phyloP scores from a whole-genome alignment of 2,888 invertebrate genomes.

The Leucania comma region DNA sequence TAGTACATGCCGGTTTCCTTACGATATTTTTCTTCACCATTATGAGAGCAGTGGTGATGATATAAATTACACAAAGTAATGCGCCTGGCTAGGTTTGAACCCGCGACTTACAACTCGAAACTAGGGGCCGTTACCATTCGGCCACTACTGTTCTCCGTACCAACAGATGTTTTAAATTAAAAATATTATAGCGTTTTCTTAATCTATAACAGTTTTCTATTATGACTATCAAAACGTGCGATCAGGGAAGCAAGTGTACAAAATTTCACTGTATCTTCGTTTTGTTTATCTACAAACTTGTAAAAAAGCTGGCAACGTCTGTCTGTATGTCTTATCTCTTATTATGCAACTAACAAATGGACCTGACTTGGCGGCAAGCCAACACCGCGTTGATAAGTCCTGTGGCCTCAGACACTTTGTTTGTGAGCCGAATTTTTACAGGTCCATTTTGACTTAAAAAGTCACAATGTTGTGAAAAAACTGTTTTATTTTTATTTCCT shows the following conservation, averaged over 20 bases:
- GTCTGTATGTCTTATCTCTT: slow-evolving; percentile 51
- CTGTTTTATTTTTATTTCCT: background rate
- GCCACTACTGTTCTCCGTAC: no score
- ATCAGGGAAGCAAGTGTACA: slow-evolving; percentile 4
- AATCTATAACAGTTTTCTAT: background rate
- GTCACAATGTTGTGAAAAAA: slow-evolving; percentile 5
- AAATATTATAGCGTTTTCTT: no score
- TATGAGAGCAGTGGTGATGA: no score
- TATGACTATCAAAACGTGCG: background rate
- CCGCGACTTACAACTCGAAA: no score
- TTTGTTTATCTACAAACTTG: slow-evolving; percentile 30
- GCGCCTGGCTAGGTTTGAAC: no score
- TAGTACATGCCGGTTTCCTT: no score
- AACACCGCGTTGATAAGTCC: slow-evolving; percentile 53
- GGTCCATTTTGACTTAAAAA: slow-evolving; percentile 16
- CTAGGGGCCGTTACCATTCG: no score
- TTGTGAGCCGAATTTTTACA: slow-evolving; percentile 50
- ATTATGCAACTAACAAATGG: slow-evolving; percentile 56
- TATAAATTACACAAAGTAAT: no score
- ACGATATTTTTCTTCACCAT: no score
- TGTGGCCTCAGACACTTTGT: slow-evolving; percentile 31
- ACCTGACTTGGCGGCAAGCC: slow-evolving; percentile 48
- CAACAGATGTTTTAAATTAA: no score
- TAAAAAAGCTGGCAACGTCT: slow-evolving; percentile 37
- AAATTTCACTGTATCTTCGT: background rate